phyloP scores from a whole-genome alignment of 1,140 invertebrate genomes.

The Holcopasites calliopsidis region DNA sequence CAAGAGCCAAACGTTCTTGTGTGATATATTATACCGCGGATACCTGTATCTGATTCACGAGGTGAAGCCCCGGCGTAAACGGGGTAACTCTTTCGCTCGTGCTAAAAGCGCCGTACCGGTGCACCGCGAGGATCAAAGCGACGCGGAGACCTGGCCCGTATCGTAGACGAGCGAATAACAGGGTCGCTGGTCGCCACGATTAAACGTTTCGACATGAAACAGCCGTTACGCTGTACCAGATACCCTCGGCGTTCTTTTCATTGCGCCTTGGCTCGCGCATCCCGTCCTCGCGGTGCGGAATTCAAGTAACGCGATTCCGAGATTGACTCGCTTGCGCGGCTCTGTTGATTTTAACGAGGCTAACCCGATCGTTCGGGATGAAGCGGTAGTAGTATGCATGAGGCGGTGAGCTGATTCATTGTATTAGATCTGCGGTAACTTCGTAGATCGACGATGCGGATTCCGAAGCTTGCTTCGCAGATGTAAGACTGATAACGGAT shows the following conservation, averaged over 20 bases:
- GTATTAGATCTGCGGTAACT: neutral
- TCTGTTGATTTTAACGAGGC: conserved; percentile 10
- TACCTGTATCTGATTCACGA: conserved; percentile 79
- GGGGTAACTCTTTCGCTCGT: conserved; percentile 70
- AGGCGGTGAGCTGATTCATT: neutral
- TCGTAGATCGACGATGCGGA: neutral
- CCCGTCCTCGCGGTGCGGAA: neutral
- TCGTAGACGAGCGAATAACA: conserved; percentile 53
- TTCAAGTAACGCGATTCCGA: neutral
- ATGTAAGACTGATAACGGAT: too few species aligned
- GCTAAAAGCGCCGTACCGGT: conserved; percentile 36
- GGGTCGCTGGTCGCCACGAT: conserved; percentile 11
- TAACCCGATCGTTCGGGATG: neutral
- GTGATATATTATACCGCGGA: conserved; percentile 79
- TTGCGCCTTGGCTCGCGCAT: neutral
- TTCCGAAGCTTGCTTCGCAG: too few species aligned
- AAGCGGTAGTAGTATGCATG: neutral
- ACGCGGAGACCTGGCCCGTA: too few species aligned
- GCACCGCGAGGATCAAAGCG: too few species aligned
- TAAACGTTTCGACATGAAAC: conserved; percentile 13
- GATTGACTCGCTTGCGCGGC: conserved; percentile 1
- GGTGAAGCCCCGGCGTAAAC: conserved; percentile 76
- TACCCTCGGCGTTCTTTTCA: neutral
- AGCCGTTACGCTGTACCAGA: neutral
- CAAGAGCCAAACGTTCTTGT: conserved; percentile 73